phyloP scores from a whole-genome alignment of 2,797 vertebrate species.

The Poecilia picta region DNA sequence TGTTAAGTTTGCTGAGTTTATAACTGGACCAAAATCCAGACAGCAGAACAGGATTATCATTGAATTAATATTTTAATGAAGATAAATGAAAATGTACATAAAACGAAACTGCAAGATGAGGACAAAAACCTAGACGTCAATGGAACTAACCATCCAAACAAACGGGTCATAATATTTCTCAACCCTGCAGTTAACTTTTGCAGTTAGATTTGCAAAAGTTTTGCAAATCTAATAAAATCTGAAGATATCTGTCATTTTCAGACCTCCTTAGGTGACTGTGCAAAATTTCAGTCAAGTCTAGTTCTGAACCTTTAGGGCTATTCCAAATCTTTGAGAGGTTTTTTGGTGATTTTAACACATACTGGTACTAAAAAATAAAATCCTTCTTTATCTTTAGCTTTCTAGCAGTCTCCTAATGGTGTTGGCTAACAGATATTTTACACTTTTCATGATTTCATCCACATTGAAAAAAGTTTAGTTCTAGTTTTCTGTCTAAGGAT shows the following conservation, averaged over 20 bases:
- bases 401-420: background rate
- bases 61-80: too few relatives aligned
- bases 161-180: background rate
- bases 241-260: background rate
- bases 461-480: background rate
- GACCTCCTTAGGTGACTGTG: background rate
- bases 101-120: background rate
- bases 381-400: background rate
- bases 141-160: too few relatives aligned
- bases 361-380: background rate
- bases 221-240: background rate
- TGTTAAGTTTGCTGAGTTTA: too few relatives aligned
- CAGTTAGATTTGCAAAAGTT: background rate
- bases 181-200: too few relatives aligned
- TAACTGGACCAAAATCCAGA: too few relatives aligned
- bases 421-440: too few relatives aligned
- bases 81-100: background rate
- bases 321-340: background rate
- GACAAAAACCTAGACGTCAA: too few relatives aligned
- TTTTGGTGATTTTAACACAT: background rate
- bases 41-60: too few relatives aligned
- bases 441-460: background rate
- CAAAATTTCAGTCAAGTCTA: background rate
- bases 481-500: background rate
- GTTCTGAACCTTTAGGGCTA: background rate